These are phyloP conservation scores for Chiloscyllium plagiosum DNA, from an alignment of 2,113 vertebrate species.

Conservation along the genomic window DNA sequence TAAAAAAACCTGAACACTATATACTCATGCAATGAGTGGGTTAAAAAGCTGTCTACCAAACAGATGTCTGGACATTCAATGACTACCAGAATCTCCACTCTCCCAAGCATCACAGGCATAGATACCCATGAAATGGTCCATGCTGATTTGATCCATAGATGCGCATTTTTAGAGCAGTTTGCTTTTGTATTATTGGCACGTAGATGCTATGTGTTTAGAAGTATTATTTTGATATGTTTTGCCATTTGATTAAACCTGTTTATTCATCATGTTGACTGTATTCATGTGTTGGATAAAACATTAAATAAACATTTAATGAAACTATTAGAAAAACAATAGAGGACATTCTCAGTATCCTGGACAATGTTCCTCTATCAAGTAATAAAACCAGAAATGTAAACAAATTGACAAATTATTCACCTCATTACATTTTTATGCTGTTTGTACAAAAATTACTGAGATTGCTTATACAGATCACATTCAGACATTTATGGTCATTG, in stretches of 20 bases:
- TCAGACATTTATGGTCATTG: neutral
- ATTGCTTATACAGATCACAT: neutral
- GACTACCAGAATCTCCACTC: neutral
- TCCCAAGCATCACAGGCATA: neutral
- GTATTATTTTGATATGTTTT: neutral
- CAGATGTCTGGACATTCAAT: neutral
- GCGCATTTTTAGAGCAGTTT: neutral
- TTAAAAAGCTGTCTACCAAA: neutral
- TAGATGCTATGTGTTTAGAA: neutral
- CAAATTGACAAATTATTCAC: neutral
- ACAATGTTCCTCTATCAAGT: neutral
- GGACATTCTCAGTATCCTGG: neutral
- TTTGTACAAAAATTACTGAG: neutral
- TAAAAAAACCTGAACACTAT: no score
- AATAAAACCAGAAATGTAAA: neutral
- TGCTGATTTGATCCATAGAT: neutral
- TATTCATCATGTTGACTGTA: neutral
- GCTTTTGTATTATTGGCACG: neutral
- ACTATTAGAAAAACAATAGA: neutral
- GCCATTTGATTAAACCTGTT: neutral
- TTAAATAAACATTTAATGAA: neutral
- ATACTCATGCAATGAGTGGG: neutral
- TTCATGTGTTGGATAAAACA: neutral
- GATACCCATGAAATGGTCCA: neutral
- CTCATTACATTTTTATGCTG: neutral